These are phyloP conservation scores for Andrena chrysosceles DNA, from an alignment of 2,888 invertebrate species.

Conservation along the genomic window DNA sequence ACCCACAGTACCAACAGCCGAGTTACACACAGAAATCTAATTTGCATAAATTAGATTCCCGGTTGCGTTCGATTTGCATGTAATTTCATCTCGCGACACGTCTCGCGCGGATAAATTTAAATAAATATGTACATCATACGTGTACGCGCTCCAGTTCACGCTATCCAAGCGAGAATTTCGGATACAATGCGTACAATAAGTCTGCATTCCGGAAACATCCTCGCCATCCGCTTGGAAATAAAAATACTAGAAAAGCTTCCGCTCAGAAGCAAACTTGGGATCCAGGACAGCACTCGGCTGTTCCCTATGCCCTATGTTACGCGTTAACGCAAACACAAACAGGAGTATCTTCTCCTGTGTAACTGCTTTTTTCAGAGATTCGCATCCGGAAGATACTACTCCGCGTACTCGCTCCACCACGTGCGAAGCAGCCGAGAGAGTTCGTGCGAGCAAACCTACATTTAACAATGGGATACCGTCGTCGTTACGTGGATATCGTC, in stretches of 20 bases:
- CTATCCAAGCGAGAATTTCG: not conserved
- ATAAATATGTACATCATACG: conserved; percentile 5
- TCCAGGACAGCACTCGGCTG: no score
- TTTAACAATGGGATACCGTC: conserved; percentile 87
- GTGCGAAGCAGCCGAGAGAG: conserved; percentile 91
- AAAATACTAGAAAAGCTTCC: no score
- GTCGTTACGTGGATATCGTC: conserved; percentile 61
- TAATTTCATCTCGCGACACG: not conserved
- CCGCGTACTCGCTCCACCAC: conserved; percentile 91
- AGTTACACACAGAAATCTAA: conserved; percentile 23
- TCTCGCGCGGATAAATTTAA: not conserved
- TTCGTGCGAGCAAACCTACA: conserved; percentile 94
- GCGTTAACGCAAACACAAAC: no score
- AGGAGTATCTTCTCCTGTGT: conserved; percentile 43
- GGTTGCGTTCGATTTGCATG: conserved; percentile 26
- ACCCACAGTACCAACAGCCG: not conserved
- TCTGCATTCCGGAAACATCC: no score
- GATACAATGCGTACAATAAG: no score
- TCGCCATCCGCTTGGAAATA: no score
- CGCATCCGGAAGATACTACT: conserved; percentile 92
- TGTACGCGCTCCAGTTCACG: not conserved
- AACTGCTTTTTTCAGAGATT: conserved; percentile 89
- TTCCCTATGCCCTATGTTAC: no score
- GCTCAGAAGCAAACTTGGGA: no score
- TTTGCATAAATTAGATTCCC: conserved; percentile 29